These are phyloP conservation scores for Artemia sp. DNA, from an alignment of 2,888 invertebrate species.

Conservation along the genomic window DNA sequence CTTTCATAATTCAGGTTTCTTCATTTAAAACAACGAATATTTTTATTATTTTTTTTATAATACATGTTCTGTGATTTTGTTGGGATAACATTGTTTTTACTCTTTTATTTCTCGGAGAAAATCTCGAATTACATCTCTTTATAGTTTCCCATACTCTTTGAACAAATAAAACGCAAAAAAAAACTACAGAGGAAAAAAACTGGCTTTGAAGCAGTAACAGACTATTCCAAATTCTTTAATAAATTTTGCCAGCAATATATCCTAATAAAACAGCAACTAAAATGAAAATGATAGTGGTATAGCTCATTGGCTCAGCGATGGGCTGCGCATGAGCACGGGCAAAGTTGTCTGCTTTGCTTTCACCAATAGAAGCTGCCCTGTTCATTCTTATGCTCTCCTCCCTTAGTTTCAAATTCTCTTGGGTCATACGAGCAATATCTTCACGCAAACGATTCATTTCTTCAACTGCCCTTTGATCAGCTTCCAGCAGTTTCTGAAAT, in stretches of 20 bases:
- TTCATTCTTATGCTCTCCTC: slow-evolving; percentile 27
- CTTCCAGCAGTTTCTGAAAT: slow-evolving; percentile 30
- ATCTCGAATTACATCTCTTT: too few relatives aligned
- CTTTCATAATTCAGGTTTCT: too few relatives aligned
- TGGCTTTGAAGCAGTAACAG: background rate
- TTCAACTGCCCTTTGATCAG: slow-evolving; percentile 47
- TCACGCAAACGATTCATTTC: slow-evolving; percentile 60
- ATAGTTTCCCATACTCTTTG: background rate
- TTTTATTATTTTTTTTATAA: too few relatives aligned
- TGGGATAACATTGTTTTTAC: too few relatives aligned
- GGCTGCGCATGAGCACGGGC: slow-evolving; percentile 47
- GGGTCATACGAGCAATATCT: slow-evolving; percentile 57
- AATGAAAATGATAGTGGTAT: background rate
- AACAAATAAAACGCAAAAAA: background rate
- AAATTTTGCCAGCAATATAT: slow-evolving; percentile 24
- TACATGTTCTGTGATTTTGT: too few relatives aligned
- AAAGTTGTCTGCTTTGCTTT: slow-evolving; percentile 22
- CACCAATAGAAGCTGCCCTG: slow-evolving; percentile 20
- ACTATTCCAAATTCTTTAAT: background rate
- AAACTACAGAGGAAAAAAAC: slow-evolving; percentile 12
- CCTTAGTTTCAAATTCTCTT: slow-evolving; percentile 68
- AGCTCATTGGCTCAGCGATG: slow-evolving; percentile 36
- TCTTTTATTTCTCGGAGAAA: too few relatives aligned
- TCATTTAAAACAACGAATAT: too few relatives aligned
- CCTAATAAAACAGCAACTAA: slow-evolving; percentile 24